Evolutionary conservation across 1,140 invertebrate species (phyloP).

Genomic region (Arion vulgaris): DNA sequence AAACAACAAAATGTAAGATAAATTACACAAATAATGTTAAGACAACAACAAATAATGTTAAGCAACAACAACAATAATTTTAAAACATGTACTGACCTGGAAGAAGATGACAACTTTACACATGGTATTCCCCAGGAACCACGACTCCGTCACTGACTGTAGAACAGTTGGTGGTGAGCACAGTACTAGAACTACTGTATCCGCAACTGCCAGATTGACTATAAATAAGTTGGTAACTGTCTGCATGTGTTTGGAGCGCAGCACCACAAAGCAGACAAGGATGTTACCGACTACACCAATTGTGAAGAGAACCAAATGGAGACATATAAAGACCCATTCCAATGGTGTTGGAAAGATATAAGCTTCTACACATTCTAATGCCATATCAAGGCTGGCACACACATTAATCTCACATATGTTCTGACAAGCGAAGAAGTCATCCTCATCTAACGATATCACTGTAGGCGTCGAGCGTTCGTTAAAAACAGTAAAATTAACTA

Average conservation of each 20-base stretch:
- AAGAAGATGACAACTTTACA: slow-evolving; percentile 90
- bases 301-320: slow-evolving; percentile 82
- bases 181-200: slow-evolving; percentile 90
- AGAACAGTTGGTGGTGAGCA: slow-evolving; percentile 89
- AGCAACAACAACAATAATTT: background rate
- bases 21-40: too few relatives aligned
- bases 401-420: background rate
- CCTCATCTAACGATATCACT: background rate
- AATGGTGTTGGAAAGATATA: slow-evolving; percentile 56
- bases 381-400: slow-evolving; percentile 33
- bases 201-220: slow-evolving; percentile 92
- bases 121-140: slow-evolving; percentile 86
- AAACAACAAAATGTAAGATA: too few relatives aligned
- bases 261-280: slow-evolving; percentile 89
- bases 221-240: slow-evolving; percentile 95
- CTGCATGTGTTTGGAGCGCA: slow-evolving; percentile 86
- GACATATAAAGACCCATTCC: slow-evolving; percentile 80
- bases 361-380: slow-evolving; percentile 40
- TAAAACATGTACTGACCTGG: slow-evolving; percentile 79
- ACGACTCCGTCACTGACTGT: slow-evolving; percentile 92
- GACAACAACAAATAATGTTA: too few relatives aligned
- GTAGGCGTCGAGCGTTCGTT: background rate
- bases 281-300: slow-evolving; percentile 88
- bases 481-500: background rate
- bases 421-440: background rate